These are phyloP conservation scores for Phyllostomus hastatus DNA, from an alignment of 2,113 vertebrate genomes.

Conservation along the genomic window DNA sequence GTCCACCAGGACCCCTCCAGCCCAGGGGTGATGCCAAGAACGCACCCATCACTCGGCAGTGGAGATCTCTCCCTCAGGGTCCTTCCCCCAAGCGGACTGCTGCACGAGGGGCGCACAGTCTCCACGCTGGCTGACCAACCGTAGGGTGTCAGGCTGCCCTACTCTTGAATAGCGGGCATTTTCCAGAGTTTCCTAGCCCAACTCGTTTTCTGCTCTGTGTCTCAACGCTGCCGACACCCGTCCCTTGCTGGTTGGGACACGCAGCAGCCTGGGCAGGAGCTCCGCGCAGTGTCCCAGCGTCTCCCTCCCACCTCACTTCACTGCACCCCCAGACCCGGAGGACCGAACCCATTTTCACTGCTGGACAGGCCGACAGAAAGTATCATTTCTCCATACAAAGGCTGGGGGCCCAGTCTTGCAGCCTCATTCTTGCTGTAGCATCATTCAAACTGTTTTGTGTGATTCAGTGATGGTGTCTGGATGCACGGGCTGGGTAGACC, in stretches of 20 bases:
- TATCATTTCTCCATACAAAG: background rate
- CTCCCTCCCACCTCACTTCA: background rate
- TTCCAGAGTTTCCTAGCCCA: background rate
- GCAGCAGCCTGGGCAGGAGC: too few relatives aligned
- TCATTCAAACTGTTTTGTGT: background rate
- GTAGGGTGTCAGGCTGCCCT: background rate
- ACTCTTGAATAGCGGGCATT: background rate
- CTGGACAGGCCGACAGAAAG: background rate
- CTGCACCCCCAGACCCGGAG: too few relatives aligned
- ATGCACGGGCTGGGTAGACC: too few relatives aligned
- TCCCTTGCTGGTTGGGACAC: background rate
- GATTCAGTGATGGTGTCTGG: too few relatives aligned
- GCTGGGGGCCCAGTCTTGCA: background rate
- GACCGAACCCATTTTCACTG: background rate
- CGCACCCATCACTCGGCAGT: fast-evolving
- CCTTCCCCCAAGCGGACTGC: background rate
- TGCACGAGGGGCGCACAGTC: fast-evolving
- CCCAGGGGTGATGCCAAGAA: fast-evolving
- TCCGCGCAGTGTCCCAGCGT: background rate
- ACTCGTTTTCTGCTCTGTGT: background rate
- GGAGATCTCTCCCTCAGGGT: background rate
- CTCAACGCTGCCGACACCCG: background rate
- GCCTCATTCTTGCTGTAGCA: background rate
- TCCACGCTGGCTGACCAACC: background rate
- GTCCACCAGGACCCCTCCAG: background rate